Evolutionary conservation across 2,888 invertebrate species (phyloP).

Genomic region (Drosophila setosimentum): DNA sequence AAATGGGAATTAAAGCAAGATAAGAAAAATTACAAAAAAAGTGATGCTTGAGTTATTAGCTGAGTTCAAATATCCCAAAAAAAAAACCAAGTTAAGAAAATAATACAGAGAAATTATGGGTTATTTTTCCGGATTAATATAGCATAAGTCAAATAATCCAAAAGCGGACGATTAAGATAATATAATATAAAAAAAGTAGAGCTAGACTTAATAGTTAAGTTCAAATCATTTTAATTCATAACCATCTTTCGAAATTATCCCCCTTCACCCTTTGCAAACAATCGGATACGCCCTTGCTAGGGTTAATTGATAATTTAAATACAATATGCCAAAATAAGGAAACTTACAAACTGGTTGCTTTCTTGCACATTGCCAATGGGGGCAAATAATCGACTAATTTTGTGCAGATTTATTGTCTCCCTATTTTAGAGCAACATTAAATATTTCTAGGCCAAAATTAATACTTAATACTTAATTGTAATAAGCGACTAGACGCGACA

Average conservation of each 20-base stretch:
- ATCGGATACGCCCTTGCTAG: not conserved
- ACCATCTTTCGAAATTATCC: not conserved
- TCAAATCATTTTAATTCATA: not conserved
- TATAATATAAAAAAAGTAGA: not conserved
- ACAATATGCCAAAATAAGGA: not conserved
- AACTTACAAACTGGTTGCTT: not conserved
- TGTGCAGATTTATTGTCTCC: not conserved
- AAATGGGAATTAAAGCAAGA: not conserved
- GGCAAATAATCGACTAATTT: not conserved
- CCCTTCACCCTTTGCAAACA: not conserved
- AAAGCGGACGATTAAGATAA: not conserved
- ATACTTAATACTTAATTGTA: slow-evolving; percentile 63
- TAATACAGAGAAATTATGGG: not conserved
- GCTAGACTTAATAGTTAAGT: not conserved
- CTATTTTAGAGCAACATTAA: slow-evolving; percentile 32
- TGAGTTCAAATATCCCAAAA: no score
- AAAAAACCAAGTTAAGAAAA: not conserved
- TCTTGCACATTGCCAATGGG: not conserved
- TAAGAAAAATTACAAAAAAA: not conserved
- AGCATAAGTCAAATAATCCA: not conserved
- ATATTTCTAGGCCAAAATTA: slow-evolving; percentile 78
- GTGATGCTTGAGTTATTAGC: not conserved
- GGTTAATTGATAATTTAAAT: not conserved
- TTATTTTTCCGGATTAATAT: not conserved
- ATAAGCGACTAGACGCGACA: slow-evolving; percentile 49